Evolutionary conservation across 2,888 invertebrate genomes (phyloP).

Genomic region (Amiota mariae): DNA sequence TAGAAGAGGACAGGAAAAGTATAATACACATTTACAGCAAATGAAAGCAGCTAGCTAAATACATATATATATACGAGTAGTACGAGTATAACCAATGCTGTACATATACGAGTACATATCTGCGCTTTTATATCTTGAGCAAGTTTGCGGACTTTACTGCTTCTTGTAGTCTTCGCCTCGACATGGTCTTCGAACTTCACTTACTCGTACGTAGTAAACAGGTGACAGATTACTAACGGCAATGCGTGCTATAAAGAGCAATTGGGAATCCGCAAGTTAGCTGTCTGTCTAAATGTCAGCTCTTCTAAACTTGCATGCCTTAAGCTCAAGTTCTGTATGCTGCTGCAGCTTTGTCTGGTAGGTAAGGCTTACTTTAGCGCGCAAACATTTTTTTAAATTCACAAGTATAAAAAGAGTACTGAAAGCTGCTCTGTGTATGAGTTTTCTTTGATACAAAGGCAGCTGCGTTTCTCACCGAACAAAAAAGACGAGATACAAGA

Average conservation of each 20-base stretch:
- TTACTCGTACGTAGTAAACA: constrained; percentile 37
- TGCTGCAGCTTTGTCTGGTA: constrained; percentile 29
- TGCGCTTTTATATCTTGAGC: neutral
- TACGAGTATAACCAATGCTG: too few relatives aligned
- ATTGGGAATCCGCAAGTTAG: constrained; percentile 37
- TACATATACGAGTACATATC: too few relatives aligned
- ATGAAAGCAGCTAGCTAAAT: too few relatives aligned
- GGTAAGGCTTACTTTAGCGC: constrained; percentile 38
- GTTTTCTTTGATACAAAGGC: constrained; percentile 35
- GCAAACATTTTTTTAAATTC: constrained; percentile 24
- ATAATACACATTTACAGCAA: too few relatives aligned
- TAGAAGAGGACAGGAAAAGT: too few relatives aligned
- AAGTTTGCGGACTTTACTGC: neutral
- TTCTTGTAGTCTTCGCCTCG: neutral
- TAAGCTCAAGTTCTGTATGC: constrained; percentile 23
- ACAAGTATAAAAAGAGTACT: constrained; percentile 4
- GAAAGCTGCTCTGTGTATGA: constrained; percentile 42
- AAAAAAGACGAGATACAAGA: neutral
- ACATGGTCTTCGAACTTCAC: neutral
- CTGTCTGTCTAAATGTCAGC: neutral
- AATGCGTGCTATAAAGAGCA: constrained; percentile 38
- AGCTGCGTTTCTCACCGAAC: neutral
- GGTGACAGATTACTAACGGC: constrained; percentile 41
- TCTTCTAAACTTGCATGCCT: neutral
- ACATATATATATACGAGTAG: too few relatives aligned